A percentile compares a stretch with the other conserved stretches of the same genome.
phyloP scores from a whole-genome alignment of 64 coral and sea anemone genomes.

The Montipora capricornis region DNA sequence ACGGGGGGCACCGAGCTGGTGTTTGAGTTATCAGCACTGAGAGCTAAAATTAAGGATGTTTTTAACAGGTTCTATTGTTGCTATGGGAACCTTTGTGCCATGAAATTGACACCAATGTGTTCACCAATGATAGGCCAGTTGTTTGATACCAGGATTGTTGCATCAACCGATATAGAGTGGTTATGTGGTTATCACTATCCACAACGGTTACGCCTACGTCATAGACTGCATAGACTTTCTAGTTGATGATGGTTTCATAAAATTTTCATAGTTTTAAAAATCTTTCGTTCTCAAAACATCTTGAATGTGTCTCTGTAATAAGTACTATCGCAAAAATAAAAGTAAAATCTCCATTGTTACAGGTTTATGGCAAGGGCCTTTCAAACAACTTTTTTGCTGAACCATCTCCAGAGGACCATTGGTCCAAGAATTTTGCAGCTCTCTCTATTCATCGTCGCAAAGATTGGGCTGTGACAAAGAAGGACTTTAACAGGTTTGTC shows the following conservation, averaged over 20 bases:
- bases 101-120: neutral
- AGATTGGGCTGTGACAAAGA: conserved; percentile 45
- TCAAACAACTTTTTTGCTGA: neutral
- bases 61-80: neutral
- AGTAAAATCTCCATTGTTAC: no score
- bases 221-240: no score
- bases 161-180: neutral
- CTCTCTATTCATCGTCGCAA: conserved; percentile 55
- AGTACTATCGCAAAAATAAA: no score
- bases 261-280: no score
- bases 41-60: neutral
- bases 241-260: no score
- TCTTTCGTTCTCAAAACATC: no score
- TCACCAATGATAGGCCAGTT: neutral
- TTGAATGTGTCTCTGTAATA: no score
- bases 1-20: neutral
- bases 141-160: neutral
- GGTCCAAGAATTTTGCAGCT: conserved; percentile 41
- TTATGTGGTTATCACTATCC: neutral
- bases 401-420: neutral
- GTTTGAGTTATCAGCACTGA: neutral
- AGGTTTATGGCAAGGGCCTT: no score
- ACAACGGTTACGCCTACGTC: no score
- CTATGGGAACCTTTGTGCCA: neutral
- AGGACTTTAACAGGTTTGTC: conserved; percentile 62